Base-by-base conservation (phyloP, 2,888 invertebrate genomes). In the Rosalia funebris region DNA sequence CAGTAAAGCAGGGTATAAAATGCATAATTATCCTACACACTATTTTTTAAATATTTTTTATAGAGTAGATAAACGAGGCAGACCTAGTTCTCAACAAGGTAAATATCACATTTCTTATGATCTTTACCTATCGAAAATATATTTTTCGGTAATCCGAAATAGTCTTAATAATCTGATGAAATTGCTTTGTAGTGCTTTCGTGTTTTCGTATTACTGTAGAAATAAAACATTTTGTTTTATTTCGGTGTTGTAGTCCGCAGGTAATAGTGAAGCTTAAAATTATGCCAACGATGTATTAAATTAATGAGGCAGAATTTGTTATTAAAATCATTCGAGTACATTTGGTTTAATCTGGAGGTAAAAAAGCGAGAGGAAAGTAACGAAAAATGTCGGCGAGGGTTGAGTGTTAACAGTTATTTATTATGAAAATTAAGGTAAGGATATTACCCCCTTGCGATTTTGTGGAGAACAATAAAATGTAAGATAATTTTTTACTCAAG, bases 401-500 rank as follows among this genome's bases (percentile, higher is more conserved):
- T 15, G 55, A 55, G 45, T 59, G 45, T 55, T 55, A 55, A 55
- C 55, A 15, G 55, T 55, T 55, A 60, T 63, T 65, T 58, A 60
- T 62, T 59, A 55, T 34, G 56, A 58, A 58, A 62, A 65, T 63
- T 65, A 63, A 57, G 65, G 55, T 58, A 60, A 62, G 60, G 57
- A 59, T 65, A 56, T 50, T 50, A 57, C 52, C 54, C 66, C 46
- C 59, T 50, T 50, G 58, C 57, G 66, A 63, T 63, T 60, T 48
- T 66, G 53, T 53, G 52, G 56, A 55, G 57, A 50, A 64, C 63
- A 62, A 62, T 66, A 63, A 66, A 66, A 64, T 57, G 61, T 61
- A 55, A 63, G 62, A 66, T 61, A 60, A 63, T 62, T 62, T 63
- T 61, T 61, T 60, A 56, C 55, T 53, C 41, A 42, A 60, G 57